Evolutionary conservation across 2,888 invertebrate genomes (phyloP).

Genomic region (Eristalis intricaria): DNA sequence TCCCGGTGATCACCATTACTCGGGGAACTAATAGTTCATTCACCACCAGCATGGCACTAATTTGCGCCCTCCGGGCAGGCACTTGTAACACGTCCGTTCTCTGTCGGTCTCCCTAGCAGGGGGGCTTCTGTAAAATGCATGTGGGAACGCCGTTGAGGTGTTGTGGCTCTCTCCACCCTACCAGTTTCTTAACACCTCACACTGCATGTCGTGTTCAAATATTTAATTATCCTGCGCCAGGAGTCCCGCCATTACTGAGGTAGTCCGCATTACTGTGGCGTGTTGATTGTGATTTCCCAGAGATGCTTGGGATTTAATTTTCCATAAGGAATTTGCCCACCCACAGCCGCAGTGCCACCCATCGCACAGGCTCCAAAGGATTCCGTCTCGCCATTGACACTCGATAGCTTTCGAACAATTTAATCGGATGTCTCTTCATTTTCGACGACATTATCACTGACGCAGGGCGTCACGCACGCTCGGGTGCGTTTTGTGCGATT

Average conservation of each 20-base stretch:
- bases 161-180: not conserved
- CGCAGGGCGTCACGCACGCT: not conserved
- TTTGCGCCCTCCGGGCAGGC: not conserved
- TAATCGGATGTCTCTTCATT: not conserved
- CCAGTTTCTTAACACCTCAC: not conserved
- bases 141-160: not conserved
- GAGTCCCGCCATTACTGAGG: not conserved
- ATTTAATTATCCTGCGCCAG: not conserved
- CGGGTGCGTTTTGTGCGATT: not conserved
- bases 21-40: not conserved
- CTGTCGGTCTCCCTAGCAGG: not conserved
- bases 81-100: not conserved
- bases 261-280: not conserved
- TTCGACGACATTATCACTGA: not conserved
- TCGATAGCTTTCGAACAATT: not conserved
- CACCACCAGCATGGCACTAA: not conserved
- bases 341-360: not conserved
- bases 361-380: not conserved
- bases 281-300: not conserved
- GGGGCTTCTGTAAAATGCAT: not conserved
- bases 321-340: not conserved
- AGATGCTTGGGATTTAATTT: not conserved
- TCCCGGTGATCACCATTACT: not conserved
- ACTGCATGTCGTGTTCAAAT: not conserved
- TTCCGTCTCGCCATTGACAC: not conserved